These are phyloP conservation scores for Alca torda DNA, from an alignment of 2,797 vertebrate genomes.

Conservation along the genomic window DNA sequence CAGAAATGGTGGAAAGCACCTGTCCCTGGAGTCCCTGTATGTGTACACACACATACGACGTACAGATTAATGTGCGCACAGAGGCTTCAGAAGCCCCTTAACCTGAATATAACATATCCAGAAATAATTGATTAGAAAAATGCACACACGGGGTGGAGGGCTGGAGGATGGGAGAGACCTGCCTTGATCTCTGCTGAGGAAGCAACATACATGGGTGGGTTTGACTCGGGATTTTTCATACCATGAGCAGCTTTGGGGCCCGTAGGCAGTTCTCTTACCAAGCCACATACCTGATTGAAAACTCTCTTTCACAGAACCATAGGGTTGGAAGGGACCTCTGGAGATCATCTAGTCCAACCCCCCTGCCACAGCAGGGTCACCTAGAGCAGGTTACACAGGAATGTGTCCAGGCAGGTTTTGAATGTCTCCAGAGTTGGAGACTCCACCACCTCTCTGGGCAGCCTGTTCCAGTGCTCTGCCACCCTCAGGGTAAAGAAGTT, in stretches of 20 bases:
- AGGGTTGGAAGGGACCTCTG: no score
- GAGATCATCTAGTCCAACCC: no score
- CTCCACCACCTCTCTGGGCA: no score
- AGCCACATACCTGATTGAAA: not conserved
- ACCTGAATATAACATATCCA: not conserved
- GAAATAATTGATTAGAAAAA: not conserved
- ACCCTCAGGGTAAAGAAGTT: no score
- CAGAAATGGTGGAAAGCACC: not conserved
- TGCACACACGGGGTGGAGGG: rapidly evolving
- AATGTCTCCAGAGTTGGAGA: no score
- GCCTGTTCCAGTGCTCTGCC: no score
- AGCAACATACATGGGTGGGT: not conserved
- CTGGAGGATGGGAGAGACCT: not conserved
- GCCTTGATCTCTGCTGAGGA: not conserved
- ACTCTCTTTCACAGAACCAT: not conserved
- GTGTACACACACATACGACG: not conserved
- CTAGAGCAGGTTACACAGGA: no score
- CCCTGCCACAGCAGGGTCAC: no score
- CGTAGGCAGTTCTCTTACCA: not conserved
- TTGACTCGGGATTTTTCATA: not conserved
- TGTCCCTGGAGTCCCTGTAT: not conserved
- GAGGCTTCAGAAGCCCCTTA: not conserved
- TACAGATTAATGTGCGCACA: not conserved
- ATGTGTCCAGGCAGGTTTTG: no score
- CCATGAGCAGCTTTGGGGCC: not conserved